These are phyloP conservation scores for Pachyramphus minor DNA, from an alignment of 2,113 vertebrate species.

Conservation along the genomic window DNA sequence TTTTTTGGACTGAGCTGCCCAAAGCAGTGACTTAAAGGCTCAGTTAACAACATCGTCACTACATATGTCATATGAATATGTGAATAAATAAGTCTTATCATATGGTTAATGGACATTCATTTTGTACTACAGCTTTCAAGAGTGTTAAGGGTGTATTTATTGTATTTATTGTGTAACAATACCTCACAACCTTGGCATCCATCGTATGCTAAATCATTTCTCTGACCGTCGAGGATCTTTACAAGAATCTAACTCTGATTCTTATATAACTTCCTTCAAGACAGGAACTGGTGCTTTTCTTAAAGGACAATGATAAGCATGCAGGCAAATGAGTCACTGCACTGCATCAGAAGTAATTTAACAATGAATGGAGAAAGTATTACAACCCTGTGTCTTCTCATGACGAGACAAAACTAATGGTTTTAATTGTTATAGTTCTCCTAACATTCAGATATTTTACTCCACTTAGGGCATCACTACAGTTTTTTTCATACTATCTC, in stretches of 20 bases:
- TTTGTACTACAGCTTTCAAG: background rate
- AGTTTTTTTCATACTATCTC: background rate
- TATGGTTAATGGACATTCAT: background rate
- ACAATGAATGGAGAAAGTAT: background rate
- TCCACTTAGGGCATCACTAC: background rate
- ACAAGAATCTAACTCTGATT: background rate
- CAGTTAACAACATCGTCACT: background rate
- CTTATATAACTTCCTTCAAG: background rate
- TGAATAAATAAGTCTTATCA: background rate
- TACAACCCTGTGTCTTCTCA: background rate
- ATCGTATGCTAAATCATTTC: background rate
- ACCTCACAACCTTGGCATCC: background rate
- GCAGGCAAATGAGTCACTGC: background rate
- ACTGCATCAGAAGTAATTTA: background rate
- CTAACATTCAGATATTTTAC: background rate
- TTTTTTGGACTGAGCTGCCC: background rate
- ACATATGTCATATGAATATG: background rate
- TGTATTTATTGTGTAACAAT: accelerated
- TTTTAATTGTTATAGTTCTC: background rate
- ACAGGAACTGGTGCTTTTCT: background rate
- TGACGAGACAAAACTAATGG: background rate
- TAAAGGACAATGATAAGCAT: background rate
- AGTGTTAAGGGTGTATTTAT: too few relatives aligned
- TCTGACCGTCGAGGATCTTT: accelerated
- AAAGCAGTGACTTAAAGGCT: background rate